Base-by-base conservation (phyloP, 2,113 vertebrate species). In the Bucco capensis region DNA sequence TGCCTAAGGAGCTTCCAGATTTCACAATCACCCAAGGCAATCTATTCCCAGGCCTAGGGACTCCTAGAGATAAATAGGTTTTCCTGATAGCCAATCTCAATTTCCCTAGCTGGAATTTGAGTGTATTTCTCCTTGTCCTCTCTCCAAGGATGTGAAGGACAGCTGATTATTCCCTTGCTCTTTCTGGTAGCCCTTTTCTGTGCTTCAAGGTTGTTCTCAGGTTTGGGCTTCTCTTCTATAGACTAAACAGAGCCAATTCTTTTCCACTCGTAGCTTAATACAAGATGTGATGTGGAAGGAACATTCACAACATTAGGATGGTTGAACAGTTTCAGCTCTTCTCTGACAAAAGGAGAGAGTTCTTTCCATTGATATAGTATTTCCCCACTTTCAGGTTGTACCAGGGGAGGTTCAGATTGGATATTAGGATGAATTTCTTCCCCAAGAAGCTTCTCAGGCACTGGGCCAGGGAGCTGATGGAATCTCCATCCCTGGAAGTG, bases 81-180 rank as follows among this genome's bases (percentile, higher is more conserved):
- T 92, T 89, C 44, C 74, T 94, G 74, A 87, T 86, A 89, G n/a
- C 40, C 40, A 83, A 37, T 31, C 53, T 78, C 65, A 67, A 84
- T 78, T 92, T 83, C 84, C 90, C 53, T 67, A 69, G 44, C 66
- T 65, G 65, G 84, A 82, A 84, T 89, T 89, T 0, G 9, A 90
- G 62, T 23, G 6, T 51, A 40, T 72, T 86, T 78, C 73, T 83
- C 81, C 71, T 90, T 71, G 65, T 86, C 57, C 49, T 82, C 37
- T 90, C 22, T 82, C 86, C 86, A 93, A 92, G 86, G 91, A 66
- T 30, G 12, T 17, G 65, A 77, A 93, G 83, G 74, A 86, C 10
- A 4, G 44, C 83, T 42, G 15, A 42, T 57, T 77, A 88, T 47
- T 81, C n/a, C n/a, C 85, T 60, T 81, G n/a, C 44, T 72, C 37